Evolutionary conservation across 2,888 invertebrate genomes (phyloP).

Genomic region (Ornithoptera alexandrae): DNA sequence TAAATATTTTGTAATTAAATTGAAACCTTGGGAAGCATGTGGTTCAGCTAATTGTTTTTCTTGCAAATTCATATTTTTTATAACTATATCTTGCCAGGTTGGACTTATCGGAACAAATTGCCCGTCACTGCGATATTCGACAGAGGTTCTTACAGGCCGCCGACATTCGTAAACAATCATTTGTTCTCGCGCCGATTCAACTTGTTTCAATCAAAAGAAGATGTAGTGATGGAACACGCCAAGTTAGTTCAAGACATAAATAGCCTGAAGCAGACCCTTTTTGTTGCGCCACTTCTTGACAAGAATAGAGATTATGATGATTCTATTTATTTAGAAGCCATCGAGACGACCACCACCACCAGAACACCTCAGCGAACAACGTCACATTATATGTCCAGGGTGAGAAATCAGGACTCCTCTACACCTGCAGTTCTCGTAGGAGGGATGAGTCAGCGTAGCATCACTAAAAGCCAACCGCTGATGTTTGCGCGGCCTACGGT

Average conservation of each 20-base stretch:
- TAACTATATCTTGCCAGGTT: slow-evolving; percentile 37
- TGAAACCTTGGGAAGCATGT: too few relatives aligned
- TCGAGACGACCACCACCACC: slow-evolving; percentile 59
- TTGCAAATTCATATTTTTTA: too few relatives aligned
- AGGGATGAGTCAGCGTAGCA: slow-evolving; percentile 58
- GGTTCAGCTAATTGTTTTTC: too few relatives aligned
- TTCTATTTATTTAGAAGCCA: slow-evolving; percentile 64
- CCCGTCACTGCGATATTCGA: slow-evolving; percentile 33
- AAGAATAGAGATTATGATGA: slow-evolving; percentile 67
- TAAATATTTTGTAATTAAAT: too few relatives aligned
- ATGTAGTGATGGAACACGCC: slow-evolving; percentile 68
- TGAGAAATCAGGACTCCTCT: slow-evolving; percentile 41
- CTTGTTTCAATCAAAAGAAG: slow-evolving; percentile 45
- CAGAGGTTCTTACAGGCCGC: slow-evolving; percentile 38
- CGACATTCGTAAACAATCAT: slow-evolving; percentile 19
- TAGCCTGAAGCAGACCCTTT: slow-evolving; percentile 61
- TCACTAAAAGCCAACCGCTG: slow-evolving; percentile 52
- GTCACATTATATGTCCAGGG: slow-evolving; percentile 32
- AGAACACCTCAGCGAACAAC: slow-evolving; percentile 40
- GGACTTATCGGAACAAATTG: slow-evolving; percentile 37
- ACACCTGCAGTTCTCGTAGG: slow-evolving; percentile 62
- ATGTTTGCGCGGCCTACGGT: slow-evolving; percentile 52
- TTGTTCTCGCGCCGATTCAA: slow-evolving; percentile 44
- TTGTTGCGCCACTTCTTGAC: slow-evolving; percentile 43
- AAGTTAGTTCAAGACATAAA: slow-evolving; percentile 74